These are phyloP conservation scores for Pampusana beccarii DNA, from an alignment of 2,113 vertebrate species.

Conservation along the genomic window DNA sequence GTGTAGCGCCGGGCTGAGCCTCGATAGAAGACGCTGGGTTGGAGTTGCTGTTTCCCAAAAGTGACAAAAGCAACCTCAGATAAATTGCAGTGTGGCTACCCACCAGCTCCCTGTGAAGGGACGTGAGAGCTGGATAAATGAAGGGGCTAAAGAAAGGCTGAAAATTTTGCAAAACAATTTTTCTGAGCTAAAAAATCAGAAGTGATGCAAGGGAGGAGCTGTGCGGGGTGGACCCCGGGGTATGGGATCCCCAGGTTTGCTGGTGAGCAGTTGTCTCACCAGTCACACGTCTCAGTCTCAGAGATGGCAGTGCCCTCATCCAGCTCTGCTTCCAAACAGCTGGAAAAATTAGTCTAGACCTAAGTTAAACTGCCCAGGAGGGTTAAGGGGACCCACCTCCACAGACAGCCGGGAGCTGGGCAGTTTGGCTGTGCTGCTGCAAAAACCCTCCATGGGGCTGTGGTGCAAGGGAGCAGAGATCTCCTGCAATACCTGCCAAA, in stretches of 20 bases:
- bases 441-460: fast-evolving
- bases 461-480: not conserved
- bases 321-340: not conserved
- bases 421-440: not conserved
- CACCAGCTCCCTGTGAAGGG: not conserved
- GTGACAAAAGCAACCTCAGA: not conserved
- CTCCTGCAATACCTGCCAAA: not conserved
- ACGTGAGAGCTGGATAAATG: not conserved
- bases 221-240: fast-evolving
- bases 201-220: not conserved
- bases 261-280: fast-evolving
- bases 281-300: not conserved
- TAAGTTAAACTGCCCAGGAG: not conserved
- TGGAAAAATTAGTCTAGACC: not conserved
- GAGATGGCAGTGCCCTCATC: not conserved
- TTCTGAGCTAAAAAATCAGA: not conserved
- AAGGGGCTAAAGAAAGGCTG: not conserved
- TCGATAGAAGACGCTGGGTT: fast-evolving
- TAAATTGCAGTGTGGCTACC: not conserved
- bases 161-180: not conserved
- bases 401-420: not conserved
- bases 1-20: not conserved
- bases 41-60: not conserved
- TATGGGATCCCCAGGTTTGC: not conserved
- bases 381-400: not conserved